phyloP scores from a whole-genome alignment of 2,797 vertebrate genomes.

The Schizopygopsis pylzovi region DNA sequence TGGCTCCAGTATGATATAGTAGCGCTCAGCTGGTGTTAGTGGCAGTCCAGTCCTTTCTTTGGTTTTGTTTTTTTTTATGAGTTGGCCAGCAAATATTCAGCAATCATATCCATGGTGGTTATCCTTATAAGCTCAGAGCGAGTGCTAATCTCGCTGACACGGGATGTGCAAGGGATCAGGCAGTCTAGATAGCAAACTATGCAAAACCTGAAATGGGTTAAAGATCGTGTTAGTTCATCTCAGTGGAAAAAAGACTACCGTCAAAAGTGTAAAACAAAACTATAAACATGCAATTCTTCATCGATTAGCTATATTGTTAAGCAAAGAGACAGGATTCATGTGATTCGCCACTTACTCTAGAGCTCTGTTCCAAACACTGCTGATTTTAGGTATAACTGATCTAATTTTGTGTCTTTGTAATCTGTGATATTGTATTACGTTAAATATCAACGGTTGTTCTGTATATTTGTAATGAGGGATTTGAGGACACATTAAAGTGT shows the following conservation, averaged over 20 bases:
- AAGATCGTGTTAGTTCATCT: constrained; percentile 89
- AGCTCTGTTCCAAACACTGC: constrained; percentile 33
- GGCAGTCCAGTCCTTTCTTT: constrained; percentile 86
- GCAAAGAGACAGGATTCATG: constrained; percentile 8
- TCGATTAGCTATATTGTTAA: constrained; percentile 26
- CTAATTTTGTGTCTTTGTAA: background rate
- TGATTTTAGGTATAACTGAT: constrained; percentile 1
- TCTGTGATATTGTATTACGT: background rate
- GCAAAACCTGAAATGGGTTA: constrained; percentile 99
- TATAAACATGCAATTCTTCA: constrained; percentile 45
- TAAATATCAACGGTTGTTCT: background rate
- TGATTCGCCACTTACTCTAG: background rate
- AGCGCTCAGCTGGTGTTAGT: constrained; percentile 90
- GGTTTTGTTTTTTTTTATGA: constrained; percentile 67
- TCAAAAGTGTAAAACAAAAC: constrained; percentile 48
- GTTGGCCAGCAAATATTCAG: constrained; percentile 82
- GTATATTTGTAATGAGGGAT: background rate
- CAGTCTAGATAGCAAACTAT: constrained; percentile 95
- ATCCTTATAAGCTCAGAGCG: constrained; percentile 94
- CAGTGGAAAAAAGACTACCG: constrained; percentile 52
- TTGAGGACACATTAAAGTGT: background rate
- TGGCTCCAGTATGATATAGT: constrained; percentile 82
- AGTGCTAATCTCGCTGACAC: constrained; percentile 90
- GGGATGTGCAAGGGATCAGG: constrained; percentile 89
- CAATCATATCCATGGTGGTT: constrained; percentile 92